Conservation (phyloP, 2,888 invertebrate species). For the Conops quadrifasciatus region DNA sequence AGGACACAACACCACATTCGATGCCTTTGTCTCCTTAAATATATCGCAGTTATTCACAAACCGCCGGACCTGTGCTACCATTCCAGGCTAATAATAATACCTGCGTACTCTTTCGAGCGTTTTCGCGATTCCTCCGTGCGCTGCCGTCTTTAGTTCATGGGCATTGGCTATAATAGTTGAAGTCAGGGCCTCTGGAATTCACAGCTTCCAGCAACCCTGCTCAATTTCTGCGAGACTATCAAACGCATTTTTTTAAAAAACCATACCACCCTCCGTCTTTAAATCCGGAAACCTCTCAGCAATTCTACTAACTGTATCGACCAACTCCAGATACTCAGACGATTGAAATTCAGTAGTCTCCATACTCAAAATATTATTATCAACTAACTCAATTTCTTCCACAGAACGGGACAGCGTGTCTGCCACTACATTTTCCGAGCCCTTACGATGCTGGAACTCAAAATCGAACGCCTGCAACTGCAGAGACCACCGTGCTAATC, state of each 20-base stretch:
- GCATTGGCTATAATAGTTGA: constrained; percentile 23
- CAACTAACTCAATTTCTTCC: too few species aligned
- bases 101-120: constrained; percentile 27
- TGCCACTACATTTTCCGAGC: constrained; percentile 1
- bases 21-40: constrained; percentile 11
- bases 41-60: background rate
- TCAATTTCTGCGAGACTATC: background rate
- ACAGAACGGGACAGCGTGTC: background rate
- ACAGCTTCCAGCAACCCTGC: constrained; percentile 27
- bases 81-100: constrained; percentile 7
- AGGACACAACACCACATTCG: background rate
- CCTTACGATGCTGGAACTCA: constrained; percentile 2
- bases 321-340: constrained; percentile 7
- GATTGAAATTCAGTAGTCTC: too few species aligned
- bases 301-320: constrained; percentile 6
- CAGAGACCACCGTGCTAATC: background rate
- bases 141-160: background rate
- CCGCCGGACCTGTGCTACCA: background rate
- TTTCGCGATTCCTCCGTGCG: constrained; percentile 28
- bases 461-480: constrained; percentile 4
- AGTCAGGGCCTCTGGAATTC: constrained; percentile 19
- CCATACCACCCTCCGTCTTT: background rate
- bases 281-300: constrained; percentile 12
- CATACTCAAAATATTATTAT: too few species aligned
- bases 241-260: background rate